A percentile compares a stretch with the other conserved stretches of the same genome.
phyloP scores from a whole-genome alignment of 2,888 invertebrate genomes.

The Idaea dimidiata region DNA sequence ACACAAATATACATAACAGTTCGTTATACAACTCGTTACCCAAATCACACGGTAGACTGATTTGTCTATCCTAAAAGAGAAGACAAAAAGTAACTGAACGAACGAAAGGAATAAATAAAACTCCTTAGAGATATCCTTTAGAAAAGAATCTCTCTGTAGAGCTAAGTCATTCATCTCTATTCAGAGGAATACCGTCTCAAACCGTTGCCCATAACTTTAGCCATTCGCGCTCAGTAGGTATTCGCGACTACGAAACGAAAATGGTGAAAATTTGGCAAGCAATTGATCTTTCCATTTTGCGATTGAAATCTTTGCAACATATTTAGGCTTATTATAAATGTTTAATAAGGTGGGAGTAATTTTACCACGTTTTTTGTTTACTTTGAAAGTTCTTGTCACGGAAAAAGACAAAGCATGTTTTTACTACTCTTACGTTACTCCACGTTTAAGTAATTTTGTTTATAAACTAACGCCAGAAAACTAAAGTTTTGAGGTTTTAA shows the following conservation, averaged over 20 bases:
- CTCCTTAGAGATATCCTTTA: conserved; percentile 11
- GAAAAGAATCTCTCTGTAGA: conserved; percentile 14
- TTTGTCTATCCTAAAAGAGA: conserved; percentile 14
- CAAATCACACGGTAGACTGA: conserved; percentile 10
- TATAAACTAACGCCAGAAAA: too few species aligned
- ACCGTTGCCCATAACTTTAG: not conserved
- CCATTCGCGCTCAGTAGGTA: not conserved
- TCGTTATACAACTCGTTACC: not conserved
- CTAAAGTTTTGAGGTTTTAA: not conserved
- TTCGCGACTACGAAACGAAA: not conserved
- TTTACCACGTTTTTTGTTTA: too few species aligned
- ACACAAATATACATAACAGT: not conserved
- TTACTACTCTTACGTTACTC: too few species aligned
- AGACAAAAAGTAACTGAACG: conserved; percentile 13
- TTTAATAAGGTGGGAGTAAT: too few species aligned
- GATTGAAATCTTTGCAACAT: not conserved
- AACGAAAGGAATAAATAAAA: conserved; percentile 21
- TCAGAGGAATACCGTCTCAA: not conserved
- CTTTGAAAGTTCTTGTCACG: too few species aligned
- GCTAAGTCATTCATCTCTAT: conserved; percentile 18
- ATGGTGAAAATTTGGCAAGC: not conserved
- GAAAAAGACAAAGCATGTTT: too few species aligned
- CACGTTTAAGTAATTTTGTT: too few species aligned
- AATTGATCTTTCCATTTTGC: not conserved
- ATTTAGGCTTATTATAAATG: too few species aligned